Evolutionary conservation across 2,113 vertebrate species (phyloP).

Genomic region (Python bivittatus): DNA sequence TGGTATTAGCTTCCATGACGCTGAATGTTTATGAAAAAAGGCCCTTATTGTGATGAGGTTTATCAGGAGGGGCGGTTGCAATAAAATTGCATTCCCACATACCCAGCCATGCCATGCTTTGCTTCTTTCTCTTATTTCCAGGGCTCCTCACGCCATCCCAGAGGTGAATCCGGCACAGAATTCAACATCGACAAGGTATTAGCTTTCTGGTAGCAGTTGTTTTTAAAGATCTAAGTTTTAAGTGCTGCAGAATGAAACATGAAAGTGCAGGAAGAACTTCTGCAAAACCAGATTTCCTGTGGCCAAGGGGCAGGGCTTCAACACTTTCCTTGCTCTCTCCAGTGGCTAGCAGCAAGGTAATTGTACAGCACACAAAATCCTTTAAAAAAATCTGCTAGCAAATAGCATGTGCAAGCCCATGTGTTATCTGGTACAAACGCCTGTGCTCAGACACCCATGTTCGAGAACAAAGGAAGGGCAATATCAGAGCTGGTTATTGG

Average conservation of each 20-base stretch:
- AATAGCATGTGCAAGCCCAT: not conserved
- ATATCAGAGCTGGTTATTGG: not conserved
- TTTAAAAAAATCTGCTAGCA: not conserved
- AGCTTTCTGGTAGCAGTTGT: not conserved
- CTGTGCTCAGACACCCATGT: not conserved
- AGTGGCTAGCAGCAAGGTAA: not conserved
- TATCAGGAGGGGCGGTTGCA: not conserved
- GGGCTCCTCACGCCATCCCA: not conserved
- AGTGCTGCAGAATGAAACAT: not conserved
- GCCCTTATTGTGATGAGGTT: not conserved
- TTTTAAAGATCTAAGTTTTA: not conserved
- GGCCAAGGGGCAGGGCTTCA: not conserved
- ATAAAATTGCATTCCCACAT: not conserved
- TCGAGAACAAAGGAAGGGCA: not conserved
- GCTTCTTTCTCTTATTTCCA: not conserved
- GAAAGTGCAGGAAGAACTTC: not conserved
- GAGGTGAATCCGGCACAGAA: not conserved
- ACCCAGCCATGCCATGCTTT: not conserved
- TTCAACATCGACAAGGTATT: not conserved
- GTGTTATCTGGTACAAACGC: not conserved
- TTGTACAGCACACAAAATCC: not conserved
- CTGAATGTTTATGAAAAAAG: not conserved
- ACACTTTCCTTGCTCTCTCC: not conserved
- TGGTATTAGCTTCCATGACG: not conserved
- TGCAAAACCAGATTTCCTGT: not conserved